Evolutionary conservation across 2,797 vertebrate species (phyloP).

Genomic region (Synaphobranchus kaupii): DNA sequence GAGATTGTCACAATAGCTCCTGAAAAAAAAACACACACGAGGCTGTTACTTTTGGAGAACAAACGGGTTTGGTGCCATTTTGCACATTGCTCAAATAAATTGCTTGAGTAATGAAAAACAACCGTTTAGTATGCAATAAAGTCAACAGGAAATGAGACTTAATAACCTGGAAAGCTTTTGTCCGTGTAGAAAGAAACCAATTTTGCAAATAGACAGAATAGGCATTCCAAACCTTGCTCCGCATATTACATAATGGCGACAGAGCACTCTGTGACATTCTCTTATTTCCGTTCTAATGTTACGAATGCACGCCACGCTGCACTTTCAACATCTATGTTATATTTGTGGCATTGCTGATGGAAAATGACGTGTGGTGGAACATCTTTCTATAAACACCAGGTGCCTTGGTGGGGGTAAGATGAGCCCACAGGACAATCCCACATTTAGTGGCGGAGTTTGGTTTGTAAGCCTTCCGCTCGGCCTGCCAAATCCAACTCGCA

Average conservation of each 20-base stretch:
- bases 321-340: conserved; percentile 68
- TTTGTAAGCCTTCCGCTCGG: background rate
- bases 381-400: background rate
- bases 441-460: background rate
- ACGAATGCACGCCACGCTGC: conserved; percentile 68
- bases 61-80: background rate
- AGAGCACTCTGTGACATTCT: conserved; percentile 68
- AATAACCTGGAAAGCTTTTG: background rate
- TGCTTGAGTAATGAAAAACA: background rate
- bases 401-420: background rate
- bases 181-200: background rate
- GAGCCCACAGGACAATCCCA: background rate
- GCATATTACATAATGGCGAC: conserved; percentile 63
- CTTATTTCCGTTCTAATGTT: conserved; percentile 79
- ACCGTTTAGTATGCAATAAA: background rate
- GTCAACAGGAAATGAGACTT: background rate
- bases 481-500: background rate
- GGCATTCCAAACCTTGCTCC: conserved; percentile 54
- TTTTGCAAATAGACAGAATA: conserved; percentile 8
- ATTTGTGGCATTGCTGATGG: conserved; percentile 55
- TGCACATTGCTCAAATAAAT: background rate
- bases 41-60: background rate
- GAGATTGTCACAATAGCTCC: conserved; percentile 99
- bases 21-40: conserved; percentile 69
- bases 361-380: conserved; percentile 1